These are phyloP conservation scores for Anagyrus pseudococci DNA, from an alignment of 2,888 invertebrate species.

Conservation along the genomic window DNA sequence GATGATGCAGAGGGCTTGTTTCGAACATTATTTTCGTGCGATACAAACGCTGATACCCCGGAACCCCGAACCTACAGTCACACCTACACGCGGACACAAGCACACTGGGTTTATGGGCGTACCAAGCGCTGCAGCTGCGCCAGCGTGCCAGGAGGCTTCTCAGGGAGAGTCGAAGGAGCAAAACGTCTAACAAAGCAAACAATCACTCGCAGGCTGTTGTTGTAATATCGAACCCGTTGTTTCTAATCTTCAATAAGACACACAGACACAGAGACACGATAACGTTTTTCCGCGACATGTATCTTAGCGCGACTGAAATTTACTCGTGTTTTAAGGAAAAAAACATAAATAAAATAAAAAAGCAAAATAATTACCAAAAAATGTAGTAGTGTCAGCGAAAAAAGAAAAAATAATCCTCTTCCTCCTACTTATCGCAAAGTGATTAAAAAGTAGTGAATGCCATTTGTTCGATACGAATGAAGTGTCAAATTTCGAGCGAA, in stretches of 20 bases:
- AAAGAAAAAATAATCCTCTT: conserved; percentile 5
- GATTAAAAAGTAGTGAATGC: conserved; percentile 33
- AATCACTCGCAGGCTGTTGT: conserved; percentile 35
- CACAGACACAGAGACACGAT: too few relatives aligned
- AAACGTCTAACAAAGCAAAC: conserved; percentile 24
- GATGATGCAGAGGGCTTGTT: conserved; percentile 31
- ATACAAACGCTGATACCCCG: too few relatives aligned
- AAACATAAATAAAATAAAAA: too few relatives aligned
- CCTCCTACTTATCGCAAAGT: conserved; percentile 26
- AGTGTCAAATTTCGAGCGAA: conserved; percentile 34
- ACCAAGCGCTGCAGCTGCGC: too few relatives aligned
- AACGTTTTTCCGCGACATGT: conserved; percentile 20
- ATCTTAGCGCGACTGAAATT: conserved; percentile 26
- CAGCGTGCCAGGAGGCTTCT: too few relatives aligned
- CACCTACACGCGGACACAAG: too few relatives aligned
- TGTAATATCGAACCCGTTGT: conserved; percentile 27
- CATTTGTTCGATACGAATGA: conserved; percentile 40
- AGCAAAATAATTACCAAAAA: conserved; percentile 21
- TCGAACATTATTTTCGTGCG: conserved; percentile 32
- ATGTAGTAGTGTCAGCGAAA: conserved; percentile 34
- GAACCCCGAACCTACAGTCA: too few relatives aligned
- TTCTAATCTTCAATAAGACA: conserved; percentile 28
- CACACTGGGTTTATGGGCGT: too few relatives aligned
- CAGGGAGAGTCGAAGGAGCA: too few relatives aligned
- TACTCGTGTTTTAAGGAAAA: conserved; percentile 31